A percentile compares a stretch with the other conserved stretches of the same genome.
phyloP scores from a whole-genome alignment of 2,888 invertebrate species.

The Apoda limacodes region DNA sequence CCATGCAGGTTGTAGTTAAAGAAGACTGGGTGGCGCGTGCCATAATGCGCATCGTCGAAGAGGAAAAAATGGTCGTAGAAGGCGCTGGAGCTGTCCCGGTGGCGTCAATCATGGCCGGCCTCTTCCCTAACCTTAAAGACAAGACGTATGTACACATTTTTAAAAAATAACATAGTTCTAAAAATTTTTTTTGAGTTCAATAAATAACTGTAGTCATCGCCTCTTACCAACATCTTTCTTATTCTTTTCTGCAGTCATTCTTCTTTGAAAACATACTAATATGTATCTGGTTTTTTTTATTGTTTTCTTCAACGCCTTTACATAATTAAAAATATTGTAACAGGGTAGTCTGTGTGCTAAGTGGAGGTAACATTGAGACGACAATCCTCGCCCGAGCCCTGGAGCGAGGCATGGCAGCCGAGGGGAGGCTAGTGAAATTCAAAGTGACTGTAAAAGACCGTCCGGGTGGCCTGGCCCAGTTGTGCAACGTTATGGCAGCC shows the following conservation, averaged over 20 bases:
- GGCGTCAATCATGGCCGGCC: conserved; percentile 84
- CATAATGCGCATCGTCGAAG: conserved; percentile 81
- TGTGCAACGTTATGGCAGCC: conserved; percentile 78
- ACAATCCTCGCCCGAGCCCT: conserved; percentile 87
- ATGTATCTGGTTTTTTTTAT: no score
- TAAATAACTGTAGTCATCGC: no score
- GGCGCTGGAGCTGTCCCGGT: conserved; percentile 87
- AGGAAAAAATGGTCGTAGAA: conserved; percentile 89
- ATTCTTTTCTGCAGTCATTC: no score
- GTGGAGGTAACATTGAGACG: conserved; percentile 93
- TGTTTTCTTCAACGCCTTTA: no score
- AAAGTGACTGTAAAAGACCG: conserved; percentile 80
- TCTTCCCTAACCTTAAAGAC: conserved; percentile 83
- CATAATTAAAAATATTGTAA: background rate
- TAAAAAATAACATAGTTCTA: no score
- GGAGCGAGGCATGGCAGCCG: conserved; percentile 90
- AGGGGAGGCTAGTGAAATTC: conserved; percentile 76
- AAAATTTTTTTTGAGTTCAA: conserved; percentile 3
- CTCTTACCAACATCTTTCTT: no score
- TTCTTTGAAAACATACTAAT: no score
- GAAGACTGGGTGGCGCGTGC: conserved; percentile 88
- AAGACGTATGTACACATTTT: conserved; percentile 87
- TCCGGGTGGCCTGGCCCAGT: conserved; percentile 88
- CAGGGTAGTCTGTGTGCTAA: conserved; percentile 84
- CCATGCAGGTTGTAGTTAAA: conserved; percentile 76